Percentiles rank a stretch among this genome's conserved stretches.
Conservation (phyloP, 2,113 vertebrate genomes). For the Hylia prasina region DNA sequence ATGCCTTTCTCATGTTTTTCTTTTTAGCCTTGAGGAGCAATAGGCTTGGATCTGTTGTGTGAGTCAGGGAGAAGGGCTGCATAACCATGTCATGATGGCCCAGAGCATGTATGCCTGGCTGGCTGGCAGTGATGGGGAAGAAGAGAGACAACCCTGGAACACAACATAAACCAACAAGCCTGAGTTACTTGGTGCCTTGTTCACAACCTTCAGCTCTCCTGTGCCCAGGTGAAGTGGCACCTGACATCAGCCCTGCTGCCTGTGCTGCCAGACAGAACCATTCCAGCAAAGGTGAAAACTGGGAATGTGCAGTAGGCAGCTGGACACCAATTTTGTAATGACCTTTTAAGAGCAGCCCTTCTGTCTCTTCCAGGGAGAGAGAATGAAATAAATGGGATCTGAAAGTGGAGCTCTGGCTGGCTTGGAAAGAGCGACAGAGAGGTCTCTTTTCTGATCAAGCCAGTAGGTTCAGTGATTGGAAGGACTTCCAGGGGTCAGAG, state of each 20-base stretch:
- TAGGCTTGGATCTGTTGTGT: neutral
- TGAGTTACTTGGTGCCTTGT: neutral
- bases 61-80: neutral
- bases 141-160: neutral
- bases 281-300: neutral
- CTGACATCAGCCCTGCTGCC: neutral
- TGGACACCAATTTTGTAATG: neutral
- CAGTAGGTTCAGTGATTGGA: neutral
- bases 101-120: neutral
- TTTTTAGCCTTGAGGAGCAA: neutral
- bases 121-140: neutral
- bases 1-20: neutral
- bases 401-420: neutral
- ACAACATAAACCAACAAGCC: neutral
- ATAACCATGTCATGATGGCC: neutral
- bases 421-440: neutral
- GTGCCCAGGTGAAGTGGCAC: neutral
- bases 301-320: neutral
- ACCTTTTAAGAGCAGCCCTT: conserved; percentile 45
- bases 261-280: neutral
- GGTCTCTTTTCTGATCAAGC: neutral
- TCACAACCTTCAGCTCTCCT: neutral
- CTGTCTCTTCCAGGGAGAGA: conserved; percentile 23
- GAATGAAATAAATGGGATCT: conserved; percentile 10
- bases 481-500: neutral